Conservation (phyloP, 2,888 invertebrate genomes). For the Caenorhabditis imperialis region DNA sequence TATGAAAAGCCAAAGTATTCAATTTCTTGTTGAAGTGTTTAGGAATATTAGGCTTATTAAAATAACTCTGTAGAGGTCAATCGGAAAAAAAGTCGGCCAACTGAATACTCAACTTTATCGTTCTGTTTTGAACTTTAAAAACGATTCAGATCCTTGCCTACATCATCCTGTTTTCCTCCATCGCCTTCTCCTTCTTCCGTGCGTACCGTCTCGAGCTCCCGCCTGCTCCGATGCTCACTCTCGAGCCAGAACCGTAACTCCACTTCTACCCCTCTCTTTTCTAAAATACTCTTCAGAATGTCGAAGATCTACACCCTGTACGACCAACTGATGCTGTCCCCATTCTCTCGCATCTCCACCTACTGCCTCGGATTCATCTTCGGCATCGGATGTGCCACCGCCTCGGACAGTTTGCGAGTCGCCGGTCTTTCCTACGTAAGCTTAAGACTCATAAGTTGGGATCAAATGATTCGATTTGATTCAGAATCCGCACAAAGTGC, state of each 20-base stretch:
- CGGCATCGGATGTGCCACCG: slow-evolving; percentile 57
- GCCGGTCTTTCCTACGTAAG: slow-evolving; percentile 45
- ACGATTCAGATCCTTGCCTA: slow-evolving; percentile 48
- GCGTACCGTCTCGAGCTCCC: slow-evolving; percentile 55
- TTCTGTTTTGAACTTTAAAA: too few species aligned
- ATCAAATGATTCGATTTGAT: slow-evolving; percentile 1
- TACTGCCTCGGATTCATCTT: slow-evolving; percentile 66
- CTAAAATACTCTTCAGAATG: slow-evolving; percentile 20
- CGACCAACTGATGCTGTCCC: slow-evolving; percentile 52
- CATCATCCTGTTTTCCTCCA: slow-evolving; percentile 27
- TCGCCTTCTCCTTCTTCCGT: slow-evolving; percentile 47
- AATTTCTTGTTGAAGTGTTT: too few species aligned
- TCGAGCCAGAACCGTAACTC: slow-evolving; percentile 61
- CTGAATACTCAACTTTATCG: too few species aligned
- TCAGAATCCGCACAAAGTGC: slow-evolving; percentile 35
- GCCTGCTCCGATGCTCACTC: slow-evolving; percentile 66
- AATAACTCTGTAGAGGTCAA: too few species aligned
- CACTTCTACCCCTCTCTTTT: neutral
- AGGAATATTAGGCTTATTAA: too few species aligned
- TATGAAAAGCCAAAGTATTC: too few species aligned
- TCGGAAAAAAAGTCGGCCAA: too few species aligned
- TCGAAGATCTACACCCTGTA: slow-evolving; percentile 41
- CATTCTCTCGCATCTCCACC: slow-evolving; percentile 44
- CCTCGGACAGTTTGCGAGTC: slow-evolving; percentile 29
- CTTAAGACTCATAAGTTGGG: neutral